Conservation (phyloP, 2,113 vertebrate genomes). For the Clarias gariepinus region DNA sequence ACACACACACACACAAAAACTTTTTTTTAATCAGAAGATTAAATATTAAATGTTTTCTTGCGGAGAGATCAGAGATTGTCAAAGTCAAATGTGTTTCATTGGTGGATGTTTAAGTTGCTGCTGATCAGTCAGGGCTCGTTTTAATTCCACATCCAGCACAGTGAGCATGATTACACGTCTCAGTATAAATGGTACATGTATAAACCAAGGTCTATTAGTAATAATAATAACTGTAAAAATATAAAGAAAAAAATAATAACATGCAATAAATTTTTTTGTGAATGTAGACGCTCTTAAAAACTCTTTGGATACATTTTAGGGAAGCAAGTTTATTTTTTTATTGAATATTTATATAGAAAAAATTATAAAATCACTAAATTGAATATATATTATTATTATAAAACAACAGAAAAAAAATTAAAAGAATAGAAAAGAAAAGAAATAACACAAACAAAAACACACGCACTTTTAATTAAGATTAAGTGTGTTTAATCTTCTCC, state of each 20-base stretch:
- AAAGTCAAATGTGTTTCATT: not conserved
- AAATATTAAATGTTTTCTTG: not conserved
- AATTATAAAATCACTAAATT: no score
- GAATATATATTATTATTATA: no score
- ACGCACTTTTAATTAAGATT: no score
- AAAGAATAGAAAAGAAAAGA: no score
- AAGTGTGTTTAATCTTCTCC: no score
- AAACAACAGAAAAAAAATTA: no score
- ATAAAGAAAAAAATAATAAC: not conserved
- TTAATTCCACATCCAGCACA: not conserved
- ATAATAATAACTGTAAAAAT: not conserved
- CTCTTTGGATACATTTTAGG: not conserved
- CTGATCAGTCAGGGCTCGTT: not conserved
- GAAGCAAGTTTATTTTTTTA: no score
- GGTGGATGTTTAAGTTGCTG: conserved; percentile 7
- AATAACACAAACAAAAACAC: no score
- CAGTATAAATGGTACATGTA: not conserved
- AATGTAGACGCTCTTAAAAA: not conserved
- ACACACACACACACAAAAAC: not conserved
- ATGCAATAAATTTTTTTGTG: not conserved
- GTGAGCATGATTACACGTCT: no score
- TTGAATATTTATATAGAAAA: no score
- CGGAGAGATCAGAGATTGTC: not conserved
- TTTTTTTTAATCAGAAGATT: no score
- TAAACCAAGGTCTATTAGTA: not conserved